Evolutionary conservation across 2,797 vertebrate genomes (phyloP).

Genomic region (Tamandua tetradactyla): DNA sequence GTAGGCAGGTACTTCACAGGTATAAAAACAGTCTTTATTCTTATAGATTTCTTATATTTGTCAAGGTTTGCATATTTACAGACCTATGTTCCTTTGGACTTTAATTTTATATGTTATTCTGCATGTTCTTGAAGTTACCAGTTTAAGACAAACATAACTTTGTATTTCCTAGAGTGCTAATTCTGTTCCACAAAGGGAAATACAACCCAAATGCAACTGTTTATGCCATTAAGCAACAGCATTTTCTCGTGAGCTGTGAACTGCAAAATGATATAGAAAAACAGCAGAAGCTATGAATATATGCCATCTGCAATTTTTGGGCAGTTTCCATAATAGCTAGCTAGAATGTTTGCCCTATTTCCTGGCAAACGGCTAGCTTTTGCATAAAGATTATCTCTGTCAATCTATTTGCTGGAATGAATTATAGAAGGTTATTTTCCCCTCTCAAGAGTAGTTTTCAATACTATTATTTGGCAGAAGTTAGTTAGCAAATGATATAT

Average conservation of each 20-base stretch:
- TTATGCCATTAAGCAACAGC: constrained; percentile 44
- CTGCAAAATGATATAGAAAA: constrained; percentile 33
- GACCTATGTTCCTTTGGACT: neutral
- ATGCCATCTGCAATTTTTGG: constrained; percentile 57
- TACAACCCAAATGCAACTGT: neutral
- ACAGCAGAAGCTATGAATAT: constrained; percentile 65
- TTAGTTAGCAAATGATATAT: constrained; percentile 10
- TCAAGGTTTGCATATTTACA: neutral
- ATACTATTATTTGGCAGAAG: neutral
- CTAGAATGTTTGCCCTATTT: constrained; percentile 43
- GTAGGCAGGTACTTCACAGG: neutral
- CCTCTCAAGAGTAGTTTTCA: neutral
- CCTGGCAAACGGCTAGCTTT: constrained; percentile 22
- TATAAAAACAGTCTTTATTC: neutral
- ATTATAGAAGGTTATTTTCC: neutral
- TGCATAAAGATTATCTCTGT: constrained; percentile 48
- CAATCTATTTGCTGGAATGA: constrained; percentile 48
- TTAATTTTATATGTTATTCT: neutral
- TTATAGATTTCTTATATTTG: neutral
- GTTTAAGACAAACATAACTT: neutral
- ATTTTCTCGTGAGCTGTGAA: constrained; percentile 53
- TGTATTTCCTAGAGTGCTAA: constrained; percentile 40
- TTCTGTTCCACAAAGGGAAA: constrained; percentile 37
- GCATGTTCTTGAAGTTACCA: constrained; percentile 7
- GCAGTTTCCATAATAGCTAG: constrained; percentile 53